These are phyloP conservation scores for Gadopsis marmoratus DNA, from an alignment of 2,797 vertebrate species.

Conservation along the genomic window DNA sequence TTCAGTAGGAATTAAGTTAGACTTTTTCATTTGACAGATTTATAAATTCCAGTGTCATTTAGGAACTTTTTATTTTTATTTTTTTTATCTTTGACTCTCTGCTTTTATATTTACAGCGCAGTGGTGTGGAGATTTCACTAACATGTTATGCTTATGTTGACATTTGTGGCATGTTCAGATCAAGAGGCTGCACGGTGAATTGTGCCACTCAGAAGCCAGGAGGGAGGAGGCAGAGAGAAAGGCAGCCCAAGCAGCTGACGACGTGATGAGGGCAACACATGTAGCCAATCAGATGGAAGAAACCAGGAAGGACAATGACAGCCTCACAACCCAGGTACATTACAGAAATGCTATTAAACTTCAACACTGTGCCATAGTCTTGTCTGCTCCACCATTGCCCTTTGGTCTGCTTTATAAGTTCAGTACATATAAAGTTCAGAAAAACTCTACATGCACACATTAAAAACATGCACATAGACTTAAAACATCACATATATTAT, in stretches of 20 bases:
- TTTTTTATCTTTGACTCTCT: background rate
- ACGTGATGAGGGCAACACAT: slow-evolving; percentile 56
- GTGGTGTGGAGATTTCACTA: background rate
- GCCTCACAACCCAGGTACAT: slow-evolving; percentile 68
- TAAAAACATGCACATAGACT: background rate
- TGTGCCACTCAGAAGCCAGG: slow-evolving; percentile 76
- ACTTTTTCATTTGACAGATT: background rate
- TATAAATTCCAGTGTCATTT: background rate
- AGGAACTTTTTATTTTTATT: background rate
- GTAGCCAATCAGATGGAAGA: slow-evolving; percentile 66
- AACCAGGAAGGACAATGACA: slow-evolving; percentile 60
- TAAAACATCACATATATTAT: too few relatives aligned
- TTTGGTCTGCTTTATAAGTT: background rate
- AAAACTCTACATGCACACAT: background rate
- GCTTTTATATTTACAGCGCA: too few relatives aligned
- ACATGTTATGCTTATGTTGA: background rate
- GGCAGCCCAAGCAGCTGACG: slow-evolving; percentile 58
- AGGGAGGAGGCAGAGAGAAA: slow-evolving; percentile 72
- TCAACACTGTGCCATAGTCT: background rate
- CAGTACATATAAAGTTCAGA: background rate
- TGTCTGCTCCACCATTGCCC: background rate
- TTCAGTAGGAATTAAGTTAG: background rate
- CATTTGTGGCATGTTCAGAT: slow-evolving; percentile 64
- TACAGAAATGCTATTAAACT: background rate
- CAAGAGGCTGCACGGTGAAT: slow-evolving; percentile 76